Base-by-base conservation (phyloP, 1,140 invertebrate genomes). In the Magallana gigas region DNA sequence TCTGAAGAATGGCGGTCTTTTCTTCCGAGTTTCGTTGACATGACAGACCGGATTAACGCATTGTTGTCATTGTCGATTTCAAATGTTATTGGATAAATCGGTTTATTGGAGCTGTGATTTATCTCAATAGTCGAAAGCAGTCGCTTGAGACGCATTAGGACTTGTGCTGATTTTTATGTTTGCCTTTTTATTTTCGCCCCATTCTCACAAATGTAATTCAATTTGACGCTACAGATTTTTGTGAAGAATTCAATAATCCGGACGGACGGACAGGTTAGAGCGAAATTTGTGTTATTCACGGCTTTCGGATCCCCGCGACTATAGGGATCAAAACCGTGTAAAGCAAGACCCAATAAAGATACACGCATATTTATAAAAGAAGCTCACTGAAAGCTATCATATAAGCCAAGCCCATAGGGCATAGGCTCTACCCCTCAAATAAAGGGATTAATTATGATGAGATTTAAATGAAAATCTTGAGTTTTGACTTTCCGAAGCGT, bases 61-160 rank as follows among this genome's bases (percentile, higher is more conserved):
- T 83, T 83, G 81, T 83, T 57, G 81, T 83, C 57, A 83, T 83
- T 83, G 81, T 83, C 81, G 57, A 58, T 58, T 83, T 83, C 48
- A 57, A 83, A 83, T 57, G 81, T 83, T 83, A 83, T 83, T 83
- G 81, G 81, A 83, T 83, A 83, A 83, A 83, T 83, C 81, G n/a
- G 48, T 83, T 83, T 83, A 83, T 83, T 83, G 81, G 81, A 57
- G n/a, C 48, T 57, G 48, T 83, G 81, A 83, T 83, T 83, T 83
- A 83, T 83, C 48, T 83, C 81, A 83, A 83, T 83, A n/a, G 57
- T 57, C 36, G 57, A 23, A 83, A n/a, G 48, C 81, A 83, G n/a
- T 83, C 81, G 57, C n/a, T 83, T n/a, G 81, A 57, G 57, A 83
- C 81, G 48, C 57, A 83, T 83, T 83, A 83, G 8, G n/a, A 57